phyloP scores from a whole-genome alignment of 2,113 vertebrate genomes.

The Dromiciops gliroides region DNA sequence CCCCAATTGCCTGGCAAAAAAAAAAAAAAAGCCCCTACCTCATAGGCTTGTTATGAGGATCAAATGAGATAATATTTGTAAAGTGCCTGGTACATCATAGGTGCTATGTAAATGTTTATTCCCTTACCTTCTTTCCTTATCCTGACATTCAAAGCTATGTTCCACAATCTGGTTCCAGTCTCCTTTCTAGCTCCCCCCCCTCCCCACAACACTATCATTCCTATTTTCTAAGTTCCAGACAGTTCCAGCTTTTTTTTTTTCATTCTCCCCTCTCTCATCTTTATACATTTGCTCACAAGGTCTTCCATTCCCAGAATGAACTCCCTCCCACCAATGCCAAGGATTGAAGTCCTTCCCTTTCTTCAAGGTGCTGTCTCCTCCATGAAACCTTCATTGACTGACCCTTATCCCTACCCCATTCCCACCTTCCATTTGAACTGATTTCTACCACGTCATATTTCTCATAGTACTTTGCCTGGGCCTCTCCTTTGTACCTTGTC shows the following conservation, averaged over 20 bases:
- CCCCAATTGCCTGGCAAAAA: too few relatives aligned
- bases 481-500: not conserved
- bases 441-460: not conserved
- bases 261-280: not conserved
- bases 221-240: not conserved
- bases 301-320: not conserved
- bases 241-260: not conserved
- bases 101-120: too few relatives aligned
- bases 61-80: too few relatives aligned
- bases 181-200: not conserved
- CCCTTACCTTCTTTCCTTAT: not conserved
- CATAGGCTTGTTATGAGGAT: too few relatives aligned
- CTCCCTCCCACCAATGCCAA: not conserved
- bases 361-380: not conserved
- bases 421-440: not conserved
- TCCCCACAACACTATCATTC: not conserved
- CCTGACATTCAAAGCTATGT: not conserved
- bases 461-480: not conserved
- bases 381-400: not conserved
- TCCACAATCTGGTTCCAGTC: not conserved
- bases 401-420: not conserved
- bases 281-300: not conserved
- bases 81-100: too few relatives aligned
- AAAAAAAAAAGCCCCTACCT: too few relatives aligned
- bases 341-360: not conserved